Conservation (phyloP, 2,113 vertebrate genomes). For the Paracanthobrama guichenoti region DNA sequence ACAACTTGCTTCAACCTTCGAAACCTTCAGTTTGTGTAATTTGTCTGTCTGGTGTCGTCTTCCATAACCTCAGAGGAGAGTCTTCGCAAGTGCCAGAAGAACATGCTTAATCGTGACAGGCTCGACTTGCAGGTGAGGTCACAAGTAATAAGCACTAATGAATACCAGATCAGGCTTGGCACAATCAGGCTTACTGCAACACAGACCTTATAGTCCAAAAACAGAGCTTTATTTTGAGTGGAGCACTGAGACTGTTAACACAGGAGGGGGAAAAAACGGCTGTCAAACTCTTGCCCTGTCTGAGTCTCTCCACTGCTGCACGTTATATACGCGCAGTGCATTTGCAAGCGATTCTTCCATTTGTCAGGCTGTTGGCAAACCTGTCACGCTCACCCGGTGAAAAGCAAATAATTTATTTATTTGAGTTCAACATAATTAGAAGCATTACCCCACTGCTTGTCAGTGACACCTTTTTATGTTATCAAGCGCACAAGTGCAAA, state of each 20-base stretch:
- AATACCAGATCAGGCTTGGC: slow-evolving; percentile 68
- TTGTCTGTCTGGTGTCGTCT: slow-evolving; percentile 68
- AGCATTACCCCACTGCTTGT: slow-evolving; percentile 67
- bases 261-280: slow-evolving; percentile 68
- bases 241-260: slow-evolving; percentile 66
- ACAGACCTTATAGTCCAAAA: slow-evolving; percentile 75
- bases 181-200: slow-evolving; percentile 65
- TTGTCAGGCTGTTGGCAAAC: slow-evolving; percentile 75
- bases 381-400: slow-evolving; percentile 77
- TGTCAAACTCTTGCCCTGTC: slow-evolving; percentile 75
- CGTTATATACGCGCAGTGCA: slow-evolving; percentile 64
- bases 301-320: slow-evolving; percentile 61
- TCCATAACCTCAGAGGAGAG: slow-evolving; percentile 64
- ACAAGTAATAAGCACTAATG: slow-evolving; percentile 73
- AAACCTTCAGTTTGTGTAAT: slow-evolving; percentile 59
- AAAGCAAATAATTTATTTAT: slow-evolving; percentile 78
- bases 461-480: slow-evolving; percentile 76
- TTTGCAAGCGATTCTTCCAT: slow-evolving; percentile 66
- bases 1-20: slow-evolving; percentile 61
- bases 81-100: slow-evolving; percentile 60
- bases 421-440: slow-evolving; percentile 81
- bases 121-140: slow-evolving; percentile 72
- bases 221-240: slow-evolving; percentile 60
- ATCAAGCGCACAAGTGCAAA: slow-evolving; percentile 72
- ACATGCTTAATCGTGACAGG: slow-evolving; percentile 67